phyloP scores from a whole-genome alignment of 2,888 invertebrate genomes.

The Cephus pygmeus region DNA sequence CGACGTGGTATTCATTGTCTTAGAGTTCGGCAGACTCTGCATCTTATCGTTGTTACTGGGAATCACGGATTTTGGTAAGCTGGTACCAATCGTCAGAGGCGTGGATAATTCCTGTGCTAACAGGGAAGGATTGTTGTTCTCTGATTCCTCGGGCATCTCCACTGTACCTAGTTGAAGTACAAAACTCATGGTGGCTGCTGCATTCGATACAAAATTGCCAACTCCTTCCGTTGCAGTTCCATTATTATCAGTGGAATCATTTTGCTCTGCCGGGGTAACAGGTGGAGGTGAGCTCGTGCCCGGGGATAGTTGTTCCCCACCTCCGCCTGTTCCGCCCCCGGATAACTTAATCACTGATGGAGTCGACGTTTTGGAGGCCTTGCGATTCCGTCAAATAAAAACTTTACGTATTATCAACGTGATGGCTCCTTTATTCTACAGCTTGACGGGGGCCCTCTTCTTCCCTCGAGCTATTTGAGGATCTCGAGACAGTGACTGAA shows the following conservation, averaged over 20 bases:
- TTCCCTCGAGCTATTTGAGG: constrained; percentile 53
- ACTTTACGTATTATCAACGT: constrained; percentile 16
- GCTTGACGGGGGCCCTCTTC: constrained; percentile 14
- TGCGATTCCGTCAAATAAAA: constrained; percentile 31
- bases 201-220: constrained; percentile 27
- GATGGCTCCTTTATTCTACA: constrained; percentile 33
- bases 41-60: constrained; percentile 24
- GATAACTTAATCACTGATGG: constrained; percentile 65
- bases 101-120: constrained; percentile 18
- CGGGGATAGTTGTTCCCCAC: constrained; percentile 55
- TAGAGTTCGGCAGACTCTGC: background rate
- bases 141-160: constrained; percentile 30
- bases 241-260: constrained; percentile 13
- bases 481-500: constrained; percentile 54
- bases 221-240: constrained; percentile 17
- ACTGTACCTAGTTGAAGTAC: constrained; percentile 55
- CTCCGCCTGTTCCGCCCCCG: constrained; percentile 62
- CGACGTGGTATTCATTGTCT: background rate
- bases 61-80: constrained; percentile 22
- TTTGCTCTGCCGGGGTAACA: constrained; percentile 36
- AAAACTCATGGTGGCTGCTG: constrained; percentile 57
- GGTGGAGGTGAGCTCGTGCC: constrained; percentile 45
- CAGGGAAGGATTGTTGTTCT: constrained; percentile 23
- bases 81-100: constrained; percentile 18
- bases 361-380: constrained; percentile 66